These are phyloP conservation scores for Colistium nudipinnis DNA, from an alignment of 2,113 vertebrate species.

Conservation along the genomic window DNA sequence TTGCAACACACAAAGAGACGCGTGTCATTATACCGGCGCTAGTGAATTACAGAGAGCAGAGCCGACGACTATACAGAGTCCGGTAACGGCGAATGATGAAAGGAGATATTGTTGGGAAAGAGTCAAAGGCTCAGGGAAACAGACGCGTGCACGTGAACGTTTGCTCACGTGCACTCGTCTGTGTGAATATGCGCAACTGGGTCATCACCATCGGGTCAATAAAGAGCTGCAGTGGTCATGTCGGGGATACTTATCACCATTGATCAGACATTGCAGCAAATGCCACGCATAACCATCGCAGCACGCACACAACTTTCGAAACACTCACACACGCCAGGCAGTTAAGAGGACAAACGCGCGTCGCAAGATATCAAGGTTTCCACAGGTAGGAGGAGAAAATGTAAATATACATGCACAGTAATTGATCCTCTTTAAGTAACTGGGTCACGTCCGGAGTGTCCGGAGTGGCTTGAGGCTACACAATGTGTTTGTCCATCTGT, in stretches of 20 bases:
- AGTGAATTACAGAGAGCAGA: slow-evolving; percentile 21
- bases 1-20: slow-evolving; percentile 24
- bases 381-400: too few species aligned
- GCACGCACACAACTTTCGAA: neutral
- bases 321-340: neutral
- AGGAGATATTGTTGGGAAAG: slow-evolving; percentile 4
- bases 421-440: too few species aligned
- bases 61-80: neutral
- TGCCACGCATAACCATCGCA: slow-evolving; percentile 23
- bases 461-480: too few species aligned
- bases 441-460: too few species aligned
- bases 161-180: neutral
- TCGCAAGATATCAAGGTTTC: too few species aligned
- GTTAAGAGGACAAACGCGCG: too few species aligned
- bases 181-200: slow-evolving; percentile 39
- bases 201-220: slow-evolving; percentile 54
- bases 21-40: neutral
- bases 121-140: neutral
- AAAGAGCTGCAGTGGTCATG: slow-evolving; percentile 32
- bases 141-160: neutral
- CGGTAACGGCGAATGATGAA: slow-evolving; percentile 17
- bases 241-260: slow-evolving; percentile 39
- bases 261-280: slow-evolving; percentile 36
- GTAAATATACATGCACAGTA: too few species aligned
- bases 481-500: too few species aligned